Evolutionary conservation across 2,888 invertebrate genomes (phyloP), one percentile per base, ranked within the genome.

Genomic region (Drosophila bunnanda): DNA sequence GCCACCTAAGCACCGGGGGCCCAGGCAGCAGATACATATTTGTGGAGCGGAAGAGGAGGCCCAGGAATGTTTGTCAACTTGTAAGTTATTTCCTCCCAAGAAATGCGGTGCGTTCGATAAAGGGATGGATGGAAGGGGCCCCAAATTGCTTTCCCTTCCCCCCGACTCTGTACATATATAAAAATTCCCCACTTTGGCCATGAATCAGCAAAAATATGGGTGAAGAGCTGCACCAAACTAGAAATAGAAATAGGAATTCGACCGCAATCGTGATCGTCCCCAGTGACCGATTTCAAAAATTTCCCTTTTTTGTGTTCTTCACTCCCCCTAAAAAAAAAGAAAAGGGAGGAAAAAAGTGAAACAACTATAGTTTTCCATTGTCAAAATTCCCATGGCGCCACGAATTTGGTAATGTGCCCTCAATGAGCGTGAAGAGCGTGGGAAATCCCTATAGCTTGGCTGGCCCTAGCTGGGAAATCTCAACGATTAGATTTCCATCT

Each of bases 51-150:
- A 22, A 48, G 46, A 41, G 57, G 39, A 55, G 56, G 60, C 54
- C 32, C 39, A 43, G 54, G 34, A 83, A 80, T 80, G 84, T 84
- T 83, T 80, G 80, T 80, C 80, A 83, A 83, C 76, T 80, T 84
- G 81, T 81, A 81, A 81, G 79, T 81, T 81, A 81, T 83, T 81
- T 83, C 81, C 75, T 52, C 50, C 50, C 50, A 52, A 52, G 50
- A 52, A 52, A 52, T 52, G 50, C 50, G 50, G 34, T 48, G 79
- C 84, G 81, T 80, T 52, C 50, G 34, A 52, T 52, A 52, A 52
- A 52, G 32, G 50, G 50, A 20, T 34, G 50, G 50, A 15, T 22
- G 50, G 50, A 22, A 9, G 34, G 59, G 20, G 62, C 36, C 38
- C 50, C 50, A 43, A 65, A 65, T 52, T 65, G 50, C 3, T 41